Evolutionary conservation across 2,797 vertebrate genomes (phyloP).

Genomic region (Coreius guichenoti): DNA sequence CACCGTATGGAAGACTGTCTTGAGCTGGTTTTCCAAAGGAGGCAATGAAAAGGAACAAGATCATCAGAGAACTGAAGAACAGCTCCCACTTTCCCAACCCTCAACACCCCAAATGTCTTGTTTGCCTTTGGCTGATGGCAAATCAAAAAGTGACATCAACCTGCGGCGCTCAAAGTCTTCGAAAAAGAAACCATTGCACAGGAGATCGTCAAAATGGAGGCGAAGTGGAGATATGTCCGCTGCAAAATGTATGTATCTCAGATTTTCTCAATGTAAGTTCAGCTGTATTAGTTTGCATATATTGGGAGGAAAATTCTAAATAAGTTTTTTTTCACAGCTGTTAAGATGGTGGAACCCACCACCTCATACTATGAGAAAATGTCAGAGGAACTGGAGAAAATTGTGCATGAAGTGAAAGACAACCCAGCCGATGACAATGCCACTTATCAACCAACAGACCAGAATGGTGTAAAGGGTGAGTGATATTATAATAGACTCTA

Average conservation of each 20-base stretch:
- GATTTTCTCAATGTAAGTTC: no score
- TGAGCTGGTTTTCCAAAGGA: conserved; percentile 77
- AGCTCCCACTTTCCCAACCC: neutral
- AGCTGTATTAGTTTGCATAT: neutral
- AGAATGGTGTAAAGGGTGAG: conserved; percentile 44
- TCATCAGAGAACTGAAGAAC: conserved; percentile 53
- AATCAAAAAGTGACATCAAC: conserved; percentile 32
- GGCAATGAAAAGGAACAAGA: conserved; percentile 74
- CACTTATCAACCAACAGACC: conserved; percentile 22
- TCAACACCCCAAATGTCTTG: rapidly evolving
- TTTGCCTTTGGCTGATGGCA: conserved; percentile 59
- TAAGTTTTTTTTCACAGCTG: conserved; percentile 58
- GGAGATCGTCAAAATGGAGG: conserved; percentile 71
- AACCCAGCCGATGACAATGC: conserved; percentile 73
- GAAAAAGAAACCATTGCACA: conserved; percentile 73
- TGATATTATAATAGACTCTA: conserved; percentile 6
- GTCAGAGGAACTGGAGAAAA: conserved; percentile 80
- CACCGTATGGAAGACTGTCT: conserved; percentile 77
- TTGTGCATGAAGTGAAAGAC: conserved; percentile 79
- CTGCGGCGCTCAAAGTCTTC: conserved; percentile 50
- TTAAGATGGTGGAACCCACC: conserved; percentile 70
- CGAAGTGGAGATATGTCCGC: conserved; percentile 48
- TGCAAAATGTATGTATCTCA: conserved; percentile 46
- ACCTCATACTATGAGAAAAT: conserved; percentile 78
- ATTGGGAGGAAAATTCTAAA: neutral